Evolutionary conservation across 2,113 vertebrate species (phyloP), one percentile per base, ranked within the genome.

Genomic region (Martes martes): DNA sequence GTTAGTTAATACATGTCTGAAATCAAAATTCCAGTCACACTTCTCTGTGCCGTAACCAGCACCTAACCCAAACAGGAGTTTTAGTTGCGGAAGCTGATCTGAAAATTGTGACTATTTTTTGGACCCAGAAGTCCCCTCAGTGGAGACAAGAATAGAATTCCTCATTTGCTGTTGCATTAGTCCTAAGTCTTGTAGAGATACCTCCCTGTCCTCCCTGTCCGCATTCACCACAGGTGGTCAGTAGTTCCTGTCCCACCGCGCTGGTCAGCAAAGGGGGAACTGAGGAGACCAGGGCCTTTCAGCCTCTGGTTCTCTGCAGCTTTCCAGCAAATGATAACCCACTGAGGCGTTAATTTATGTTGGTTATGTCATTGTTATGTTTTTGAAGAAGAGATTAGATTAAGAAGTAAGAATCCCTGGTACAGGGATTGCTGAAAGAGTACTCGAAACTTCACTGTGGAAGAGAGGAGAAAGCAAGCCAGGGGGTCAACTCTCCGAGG

Each of bases 141-240:
- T 26, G 19, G 39, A 63, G 11, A 4, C 36, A 21, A 39, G 9
- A 45, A 52, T 19, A 11, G 63, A 33, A 14, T 2, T 13, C 7
- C 16, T 74, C 67, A 59, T 33, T 65, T 31, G 16, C 4, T 28
- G 3, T 79, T 24, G n/a, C 42, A 0, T n/a, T 39, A 13, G 16
- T 74, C 33, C 2, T 13, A 9, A 2, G 19, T 80, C n/a, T 45
- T 33, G 15, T 36, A 59, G 69, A 47, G 26, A 24, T 2, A 18
- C n/a, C 52, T 61, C 6, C 2, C 11, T 18, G 28, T n/a, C 71
- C 6, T 47, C 13, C 6, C 28, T 11, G 0, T 14, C 6, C 33
- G 21, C 7, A 6, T 4, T 47, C 13, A 16, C 13, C 4, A 4
- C 14, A 23, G 59, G 1, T 16, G 1, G 23, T 7, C 26, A 2